These are phyloP conservation scores for Taenaris catops DNA, from an alignment of 2,888 invertebrate genomes.

Conservation along the genomic window DNA sequence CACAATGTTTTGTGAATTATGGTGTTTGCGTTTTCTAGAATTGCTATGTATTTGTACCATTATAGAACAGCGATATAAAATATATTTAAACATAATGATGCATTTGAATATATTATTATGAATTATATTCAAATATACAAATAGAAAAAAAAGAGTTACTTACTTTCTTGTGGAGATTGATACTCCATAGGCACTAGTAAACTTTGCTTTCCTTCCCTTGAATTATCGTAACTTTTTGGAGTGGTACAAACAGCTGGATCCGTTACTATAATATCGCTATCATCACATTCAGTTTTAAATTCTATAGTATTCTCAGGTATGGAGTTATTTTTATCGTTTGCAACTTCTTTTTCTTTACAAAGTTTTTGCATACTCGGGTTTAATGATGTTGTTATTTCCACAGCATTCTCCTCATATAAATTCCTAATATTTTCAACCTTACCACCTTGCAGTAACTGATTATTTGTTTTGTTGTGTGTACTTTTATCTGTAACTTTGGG, in stretches of 20 bases:
- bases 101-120: no score
- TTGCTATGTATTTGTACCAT: no score
- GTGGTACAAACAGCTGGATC: slow-evolving; percentile 64
- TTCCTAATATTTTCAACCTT: slow-evolving; percentile 54
- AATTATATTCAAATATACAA: no score
- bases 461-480: slow-evolving; percentile 43
- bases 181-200: slow-evolving; percentile 51
- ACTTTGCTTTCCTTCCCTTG: slow-evolving; percentile 54
- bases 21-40: no score
- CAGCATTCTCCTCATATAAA: slow-evolving; percentile 55
- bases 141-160: no score
- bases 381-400: slow-evolving; percentile 50
- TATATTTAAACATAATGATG: no score
- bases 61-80: no score
- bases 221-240: slow-evolving; percentile 51
- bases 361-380: slow-evolving; percentile 43
- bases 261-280: slow-evolving; percentile 64
- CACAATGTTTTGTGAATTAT: no score
- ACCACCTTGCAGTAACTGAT: slow-evolving; percentile 40
- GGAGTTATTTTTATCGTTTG: slow-evolving; percentile 46
- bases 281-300: slow-evolving; percentile 70
- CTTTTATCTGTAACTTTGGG: slow-evolving; percentile 60
- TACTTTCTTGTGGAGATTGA: slow-evolving; percentile 69
- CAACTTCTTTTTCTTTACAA: slow-evolving; percentile 38
- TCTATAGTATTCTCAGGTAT: slow-evolving; percentile 43